Base-by-base conservation (phyloP, 2,113 vertebrate genomes). In the Alligator mississippiensis region DNA sequence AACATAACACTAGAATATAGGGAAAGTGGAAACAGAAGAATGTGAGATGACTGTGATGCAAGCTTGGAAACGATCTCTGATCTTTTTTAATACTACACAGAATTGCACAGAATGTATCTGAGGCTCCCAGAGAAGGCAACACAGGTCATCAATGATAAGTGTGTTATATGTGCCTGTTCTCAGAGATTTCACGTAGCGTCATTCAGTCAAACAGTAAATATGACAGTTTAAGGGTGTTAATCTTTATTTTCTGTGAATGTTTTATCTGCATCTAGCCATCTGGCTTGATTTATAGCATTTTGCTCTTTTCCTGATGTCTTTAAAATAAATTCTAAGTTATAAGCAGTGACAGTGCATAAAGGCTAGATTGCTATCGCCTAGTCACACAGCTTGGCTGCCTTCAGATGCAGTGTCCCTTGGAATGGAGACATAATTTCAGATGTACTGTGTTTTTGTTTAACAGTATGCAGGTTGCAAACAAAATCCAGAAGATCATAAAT, bases 121-220 rank as follows among this genome's bases (percentile, higher is more conserved):
- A 38, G 38, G 38, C 38, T 38, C 38, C 61, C 94, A 77, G 76
- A 72, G 85, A 87, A 81, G 80, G 82, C 57, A 68, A 11, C 0
- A 0, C 0, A 0, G 8, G 66, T 61, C 0, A 0, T 14, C 22
- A 0, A 0, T 11, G 17, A 28, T 11, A 4, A 17, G 60, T 80
- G 76, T 13, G 30, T 22, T 8, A 11, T 72, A 38, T 38, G 30
- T 22, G 30, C 68, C 22, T 22, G 24, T 66, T 54, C 78, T 74
- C 11, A 17, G 22, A 38, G 63, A 24, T 11, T 62, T 78, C 77
- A 61, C 55, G 66, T 55, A 87, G 47, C 38, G 60, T 76, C 68
- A 62, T 47, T 82, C 76, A 70, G 18, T 63, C 34, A 85, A 28
- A 57, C 57, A 81, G 77, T 64, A 47, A 79, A 3, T 3, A n/a